Percentiles rank a stretch among this genome's conserved stretches.
These are phyloP conservation scores for Drosophila pachea DNA, from an alignment of 1,140 invertebrate genomes.

Conservation along the genomic window DNA sequence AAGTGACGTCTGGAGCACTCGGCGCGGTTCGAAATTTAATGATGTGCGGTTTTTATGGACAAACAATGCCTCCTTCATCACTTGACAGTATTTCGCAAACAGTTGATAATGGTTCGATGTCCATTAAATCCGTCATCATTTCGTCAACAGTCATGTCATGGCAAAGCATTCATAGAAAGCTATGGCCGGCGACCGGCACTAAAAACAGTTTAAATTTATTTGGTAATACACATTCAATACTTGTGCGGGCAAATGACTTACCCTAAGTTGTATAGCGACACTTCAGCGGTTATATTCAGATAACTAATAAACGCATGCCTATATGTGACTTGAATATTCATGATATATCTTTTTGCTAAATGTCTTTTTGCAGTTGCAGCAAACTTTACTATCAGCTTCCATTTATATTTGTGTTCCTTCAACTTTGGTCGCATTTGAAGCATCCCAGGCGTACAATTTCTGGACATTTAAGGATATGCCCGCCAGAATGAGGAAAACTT, in stretches of 20 bases:
- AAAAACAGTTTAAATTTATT: slow-evolving; percentile 32
- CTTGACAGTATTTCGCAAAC: slow-evolving; percentile 55
- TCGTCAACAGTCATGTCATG: slow-evolving; percentile 28
- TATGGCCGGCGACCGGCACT: slow-evolving; percentile 5
- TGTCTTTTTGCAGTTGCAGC: neutral
- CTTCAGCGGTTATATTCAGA: no score
- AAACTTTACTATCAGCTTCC: slow-evolving; percentile 25
- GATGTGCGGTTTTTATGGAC: slow-evolving; percentile 68
- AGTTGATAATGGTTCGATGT: slow-evolving; percentile 64
- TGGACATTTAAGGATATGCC: slow-evolving; percentile 43
- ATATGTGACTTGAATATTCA: no score
- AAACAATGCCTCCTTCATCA: slow-evolving; percentile 65
- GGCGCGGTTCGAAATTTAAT: slow-evolving; percentile 51
- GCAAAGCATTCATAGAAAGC: slow-evolving; percentile 22
- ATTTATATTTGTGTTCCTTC: slow-evolving; percentile 8
- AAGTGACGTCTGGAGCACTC: neutral
- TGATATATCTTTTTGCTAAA: no score
- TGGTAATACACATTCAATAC: slow-evolving; percentile 8
- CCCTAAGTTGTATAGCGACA: no score
- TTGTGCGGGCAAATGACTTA: neutral
- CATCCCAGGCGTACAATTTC: slow-evolving; percentile 17
- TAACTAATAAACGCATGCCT: no score
- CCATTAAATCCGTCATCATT: slow-evolving; percentile 71
- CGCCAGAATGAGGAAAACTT: slow-evolving; percentile 36
- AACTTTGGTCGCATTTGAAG: slow-evolving; percentile 4